These are phyloP conservation scores for Melospiza georgiana DNA, from an alignment of 2,113 vertebrate genomes.

Conservation along the genomic window DNA sequence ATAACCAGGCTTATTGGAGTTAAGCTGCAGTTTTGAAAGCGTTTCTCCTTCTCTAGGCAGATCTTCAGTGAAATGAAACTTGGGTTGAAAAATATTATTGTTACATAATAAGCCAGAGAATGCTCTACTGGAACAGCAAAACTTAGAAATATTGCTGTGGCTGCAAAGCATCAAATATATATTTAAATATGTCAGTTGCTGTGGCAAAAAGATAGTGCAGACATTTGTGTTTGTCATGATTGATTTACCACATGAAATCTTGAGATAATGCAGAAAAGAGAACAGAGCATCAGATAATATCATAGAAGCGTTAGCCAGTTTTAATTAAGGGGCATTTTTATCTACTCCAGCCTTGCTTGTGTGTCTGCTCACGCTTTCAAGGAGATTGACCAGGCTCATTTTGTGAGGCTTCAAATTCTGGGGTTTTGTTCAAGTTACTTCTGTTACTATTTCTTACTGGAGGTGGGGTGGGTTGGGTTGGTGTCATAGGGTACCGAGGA, in stretches of 20 bases:
- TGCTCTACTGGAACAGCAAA: slow-evolving; percentile 23
- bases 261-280: not conserved
- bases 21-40: not conserved
- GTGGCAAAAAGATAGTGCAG: not conserved
- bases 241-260: not conserved
- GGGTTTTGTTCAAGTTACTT: not conserved
- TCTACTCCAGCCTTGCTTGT: not conserved
- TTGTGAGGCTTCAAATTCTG: not conserved
- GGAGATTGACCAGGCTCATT: not conserved
- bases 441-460: not conserved
- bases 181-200: not conserved
- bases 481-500: not conserved
- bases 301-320: not conserved
- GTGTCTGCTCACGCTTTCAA: not conserved
- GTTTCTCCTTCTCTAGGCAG: not conserved
- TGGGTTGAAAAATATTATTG: not conserved
- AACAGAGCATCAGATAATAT: not conserved
- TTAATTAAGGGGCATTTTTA: slow-evolving; percentile 9
- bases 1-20: not conserved
- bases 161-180: slow-evolving; percentile 20
- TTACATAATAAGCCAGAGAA: slow-evolving; percentile 1
- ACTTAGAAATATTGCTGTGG: not conserved
- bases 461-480: not conserved
- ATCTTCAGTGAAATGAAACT: slow-evolving; percentile 21
- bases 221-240: not conserved